Percentiles rank a stretch among this genome's conserved stretches.
phyloP scores from a whole-genome alignment of 1,140 invertebrate species.

The Antheraea mylitta region DNA sequence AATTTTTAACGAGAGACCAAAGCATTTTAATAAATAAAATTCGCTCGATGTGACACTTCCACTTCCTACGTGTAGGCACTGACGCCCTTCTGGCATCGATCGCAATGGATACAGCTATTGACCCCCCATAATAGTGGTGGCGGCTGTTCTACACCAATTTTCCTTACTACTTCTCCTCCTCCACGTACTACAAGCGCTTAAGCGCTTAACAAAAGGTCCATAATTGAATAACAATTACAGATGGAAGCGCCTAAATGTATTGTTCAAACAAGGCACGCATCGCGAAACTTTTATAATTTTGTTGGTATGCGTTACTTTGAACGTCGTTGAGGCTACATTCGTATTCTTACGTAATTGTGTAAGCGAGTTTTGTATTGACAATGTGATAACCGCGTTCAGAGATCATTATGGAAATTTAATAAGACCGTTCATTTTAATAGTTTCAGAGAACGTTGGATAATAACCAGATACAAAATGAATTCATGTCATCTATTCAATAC shows the following conservation, averaged over 20 bases:
- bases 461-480: no score
- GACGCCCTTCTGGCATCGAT: constrained; percentile 47
- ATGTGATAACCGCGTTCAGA: background rate
- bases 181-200: constrained; percentile 19
- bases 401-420: background rate
- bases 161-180: constrained; percentile 19
- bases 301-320: constrained; percentile 22
- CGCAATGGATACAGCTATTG: constrained; percentile 52
- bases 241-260: background rate
- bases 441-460: no score
- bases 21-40: constrained; percentile 32
- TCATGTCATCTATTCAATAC: no score
- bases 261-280: constrained; percentile 14
- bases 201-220: constrained; percentile 25
- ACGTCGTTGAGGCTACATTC: background rate
- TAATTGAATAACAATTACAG: constrained; percentile 2
- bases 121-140: constrained; percentile 46
- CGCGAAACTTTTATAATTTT: constrained; percentile 30
- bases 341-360: constrained; percentile 9
- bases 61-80: constrained; percentile 39
- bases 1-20: constrained; percentile 9
- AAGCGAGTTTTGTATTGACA: constrained; percentile 7
- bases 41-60: constrained; percentile 31
- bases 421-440: no score
- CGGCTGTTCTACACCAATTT: constrained; percentile 42